Evolutionary conservation across 2,888 invertebrate genomes (phyloP).

Genomic region (Formica aserva): DNA sequence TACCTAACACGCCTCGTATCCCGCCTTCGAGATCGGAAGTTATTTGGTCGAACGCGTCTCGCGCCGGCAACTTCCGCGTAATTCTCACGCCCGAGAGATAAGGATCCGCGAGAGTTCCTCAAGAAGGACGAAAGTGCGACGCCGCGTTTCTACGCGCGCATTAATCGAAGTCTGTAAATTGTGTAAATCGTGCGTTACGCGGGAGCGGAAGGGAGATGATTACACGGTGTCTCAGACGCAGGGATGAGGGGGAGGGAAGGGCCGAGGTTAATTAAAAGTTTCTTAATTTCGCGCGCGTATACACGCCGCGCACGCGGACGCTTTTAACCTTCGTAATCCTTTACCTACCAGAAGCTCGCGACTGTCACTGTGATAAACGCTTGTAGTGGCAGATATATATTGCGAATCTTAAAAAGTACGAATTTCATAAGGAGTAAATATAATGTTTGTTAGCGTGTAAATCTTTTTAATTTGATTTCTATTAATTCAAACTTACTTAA

Average conservation of each 20-base stretch:
- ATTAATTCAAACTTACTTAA: background rate
- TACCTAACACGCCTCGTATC: conserved; percentile 36
- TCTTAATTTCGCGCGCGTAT: conserved; percentile 34
- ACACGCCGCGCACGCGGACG: background rate
- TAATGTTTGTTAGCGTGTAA: background rate
- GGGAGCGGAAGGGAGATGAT: conserved; percentile 9
- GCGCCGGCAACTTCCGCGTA: conserved; percentile 44
- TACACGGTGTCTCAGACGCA: conserved; percentile 17
- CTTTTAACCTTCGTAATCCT: conserved; percentile 24
- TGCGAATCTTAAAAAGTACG: background rate
- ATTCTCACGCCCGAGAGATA: conserved; percentile 54
- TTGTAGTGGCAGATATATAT: background rate
- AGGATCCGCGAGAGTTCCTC: conserved; percentile 22
- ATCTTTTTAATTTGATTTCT: conserved; percentile 7
- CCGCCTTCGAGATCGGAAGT: conserved; percentile 64
- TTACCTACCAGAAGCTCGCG: background rate
- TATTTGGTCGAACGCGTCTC: conserved; percentile 64
- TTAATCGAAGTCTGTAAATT: conserved; percentile 29
- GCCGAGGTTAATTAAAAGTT: conserved; percentile 50
- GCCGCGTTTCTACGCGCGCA: conserved; percentile 11
- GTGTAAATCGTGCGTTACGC: conserved; percentile 10
- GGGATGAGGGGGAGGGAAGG: background rate
- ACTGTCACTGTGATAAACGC: conserved; percentile 25
- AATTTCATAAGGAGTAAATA: background rate
- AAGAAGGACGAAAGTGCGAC: conserved; percentile 25